Evolutionary conservation across 2,888 invertebrate species (phyloP), one percentile per base, ranked within the genome.

Genomic region (Metacarcinus magister): DNA sequence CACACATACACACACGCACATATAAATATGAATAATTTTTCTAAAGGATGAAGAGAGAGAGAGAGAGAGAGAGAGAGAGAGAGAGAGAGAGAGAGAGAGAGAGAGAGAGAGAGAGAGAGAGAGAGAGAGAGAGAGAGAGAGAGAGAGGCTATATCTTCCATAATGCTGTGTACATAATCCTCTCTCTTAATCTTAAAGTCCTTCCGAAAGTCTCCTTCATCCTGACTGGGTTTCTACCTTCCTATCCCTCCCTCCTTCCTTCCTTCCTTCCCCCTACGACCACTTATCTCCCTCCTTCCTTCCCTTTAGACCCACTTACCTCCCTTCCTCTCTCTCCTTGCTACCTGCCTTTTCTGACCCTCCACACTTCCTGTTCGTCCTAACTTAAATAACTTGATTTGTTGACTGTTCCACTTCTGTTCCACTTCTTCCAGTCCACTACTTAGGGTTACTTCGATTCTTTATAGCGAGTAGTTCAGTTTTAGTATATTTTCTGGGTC

Each of bases 71-170:
- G n/a, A n/a, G n/a, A n/a, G n/a, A n/a, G n/a, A n/a, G n/a, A n/a
- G n/a, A n/a, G n/a, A 19, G 19, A 60, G 60, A 60, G 60, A 60
- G 60, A 60, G 60, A 60, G 60, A 60, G 60, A 60, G 60, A 60
- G 60, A 60, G 60, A 60, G 7, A 16, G 67, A 67, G 67, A 67
- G 67, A 67, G 67, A 67, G 67, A 67, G 67, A 67, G 67, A 67
- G 67, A 67, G 67, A 67, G 67, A 67, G 67, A 67, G 67, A 67
- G 67, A 67, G 67, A 67, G 67, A 67, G 67, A 67, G 67, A 67
- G 67, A 67, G 67, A 67, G 67, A 67, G 10, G n/a, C n/a, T 5
- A 48, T 5, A 48, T 48, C 13, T 19, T 67, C 67, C 67, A 67
- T 67, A 67, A 67, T 67, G n/a, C 67, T 67, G 67, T 67, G 67